Evolutionary conservation across 1,140 invertebrate genomes (phyloP).

Genomic region (Atta cephalotes): DNA sequence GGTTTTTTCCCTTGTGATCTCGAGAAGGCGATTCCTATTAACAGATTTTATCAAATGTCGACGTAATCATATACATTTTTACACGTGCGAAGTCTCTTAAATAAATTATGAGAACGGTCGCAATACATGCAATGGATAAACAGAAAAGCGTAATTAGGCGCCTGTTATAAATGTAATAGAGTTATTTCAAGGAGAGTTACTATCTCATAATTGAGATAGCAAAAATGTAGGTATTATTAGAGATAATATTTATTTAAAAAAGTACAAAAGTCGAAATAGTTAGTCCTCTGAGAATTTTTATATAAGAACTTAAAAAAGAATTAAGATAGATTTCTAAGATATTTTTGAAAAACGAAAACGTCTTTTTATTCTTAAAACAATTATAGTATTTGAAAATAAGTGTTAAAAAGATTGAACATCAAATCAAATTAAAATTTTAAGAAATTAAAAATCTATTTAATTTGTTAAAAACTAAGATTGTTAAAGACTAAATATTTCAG

Average conservation of each 20-base stretch:
- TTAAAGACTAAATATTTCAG: conserved; percentile 1
- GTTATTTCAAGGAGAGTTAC: conserved; percentile 4
- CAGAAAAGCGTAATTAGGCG: conserved; percentile 2
- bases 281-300: background rate
- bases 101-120: background rate
- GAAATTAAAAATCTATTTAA: background rate
- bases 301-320: background rate
- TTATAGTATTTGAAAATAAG: background rate
- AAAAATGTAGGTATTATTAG: background rate
- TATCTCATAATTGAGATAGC: background rate
- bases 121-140: too few species aligned
- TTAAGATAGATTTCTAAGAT: background rate
- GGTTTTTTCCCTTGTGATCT: background rate
- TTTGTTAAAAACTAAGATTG: background rate
- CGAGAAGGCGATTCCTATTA: background rate
- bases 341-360: background rate
- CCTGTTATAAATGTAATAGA: conserved; percentile 20
- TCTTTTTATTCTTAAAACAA: background rate
- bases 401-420: background rate
- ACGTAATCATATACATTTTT: background rate
- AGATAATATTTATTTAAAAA: background rate
- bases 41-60: background rate
- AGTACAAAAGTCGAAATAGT: background rate
- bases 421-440: background rate
- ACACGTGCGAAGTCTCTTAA: background rate